These are phyloP conservation scores for Corythornis madagascariensis DNA, from an alignment of 2,113 vertebrate species.

Conservation along the genomic window DNA sequence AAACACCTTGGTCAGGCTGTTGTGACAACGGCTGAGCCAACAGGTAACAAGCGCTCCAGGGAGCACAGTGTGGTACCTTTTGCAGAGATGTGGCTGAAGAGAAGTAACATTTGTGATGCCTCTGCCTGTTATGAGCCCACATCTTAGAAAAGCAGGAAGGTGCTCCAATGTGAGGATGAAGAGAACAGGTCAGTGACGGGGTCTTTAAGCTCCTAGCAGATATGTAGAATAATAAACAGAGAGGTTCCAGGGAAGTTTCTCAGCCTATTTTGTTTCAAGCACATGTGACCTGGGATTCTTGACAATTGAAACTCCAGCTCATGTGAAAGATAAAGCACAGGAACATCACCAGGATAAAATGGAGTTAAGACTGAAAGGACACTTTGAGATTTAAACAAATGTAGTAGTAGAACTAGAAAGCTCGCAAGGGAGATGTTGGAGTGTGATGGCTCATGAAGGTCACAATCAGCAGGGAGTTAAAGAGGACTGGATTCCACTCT, in stretches of 20 bases:
- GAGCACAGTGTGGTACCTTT: background rate
- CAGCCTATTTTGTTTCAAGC: background rate
- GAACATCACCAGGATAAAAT: background rate
- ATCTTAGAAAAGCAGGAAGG: background rate
- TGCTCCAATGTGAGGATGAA: accelerated
- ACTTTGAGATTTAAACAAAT: background rate
- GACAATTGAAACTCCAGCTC: background rate
- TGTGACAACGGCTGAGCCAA: background rate
- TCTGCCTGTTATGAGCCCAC: background rate
- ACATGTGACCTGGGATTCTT: background rate
- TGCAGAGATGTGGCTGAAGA: background rate
- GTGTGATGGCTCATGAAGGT: background rate
- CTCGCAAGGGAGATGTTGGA: no score
- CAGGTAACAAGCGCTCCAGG: background rate
- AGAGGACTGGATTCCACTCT: background rate
- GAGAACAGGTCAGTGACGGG: background rate
- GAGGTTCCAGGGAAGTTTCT: background rate
- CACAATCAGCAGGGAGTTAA: background rate
- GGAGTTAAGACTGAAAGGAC: background rate
- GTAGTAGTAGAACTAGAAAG: background rate
- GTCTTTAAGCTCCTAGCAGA: background rate
- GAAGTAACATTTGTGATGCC: background rate
- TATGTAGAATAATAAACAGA: background rate
- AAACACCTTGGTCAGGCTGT: background rate
- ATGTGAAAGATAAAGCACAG: background rate